These are phyloP conservation scores for Mizuhopecten yessoensis DNA, from an alignment of 1,140 invertebrate species.

Conservation along the genomic window DNA sequence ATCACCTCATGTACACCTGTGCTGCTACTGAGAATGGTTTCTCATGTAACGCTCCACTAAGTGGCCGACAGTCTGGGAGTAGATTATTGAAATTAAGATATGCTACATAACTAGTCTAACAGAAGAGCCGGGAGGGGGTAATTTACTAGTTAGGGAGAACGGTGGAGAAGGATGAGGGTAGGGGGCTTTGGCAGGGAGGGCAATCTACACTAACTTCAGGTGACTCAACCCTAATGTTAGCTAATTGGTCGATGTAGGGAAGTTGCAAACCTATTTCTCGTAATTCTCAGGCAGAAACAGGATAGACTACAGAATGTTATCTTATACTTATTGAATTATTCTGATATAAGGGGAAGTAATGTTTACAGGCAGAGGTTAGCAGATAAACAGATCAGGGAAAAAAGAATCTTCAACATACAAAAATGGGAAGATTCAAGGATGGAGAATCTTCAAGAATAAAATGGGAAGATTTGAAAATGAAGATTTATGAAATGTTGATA, in stretches of 20 bases:
- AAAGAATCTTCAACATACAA: not conserved
- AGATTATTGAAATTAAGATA: conserved; percentile 40
- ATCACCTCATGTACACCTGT: not conserved
- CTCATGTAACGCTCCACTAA: not conserved
- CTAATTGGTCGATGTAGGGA: not conserved
- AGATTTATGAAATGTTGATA: too few relatives aligned
- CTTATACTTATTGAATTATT: not conserved
- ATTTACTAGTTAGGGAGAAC: not conserved
- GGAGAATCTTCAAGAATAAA: too few relatives aligned
- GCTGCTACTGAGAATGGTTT: not conserved
- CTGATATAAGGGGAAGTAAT: not conserved
- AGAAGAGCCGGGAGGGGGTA: not conserved
- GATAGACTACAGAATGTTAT: not conserved
- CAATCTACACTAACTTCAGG: not conserved
- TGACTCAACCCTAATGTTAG: not conserved
- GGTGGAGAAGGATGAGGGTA: too few relatives aligned
- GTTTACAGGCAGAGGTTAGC: not conserved
- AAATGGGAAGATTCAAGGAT: not conserved
- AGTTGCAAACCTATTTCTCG: not conserved
- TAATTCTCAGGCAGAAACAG: not conserved
- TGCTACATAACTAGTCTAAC: not conserved
- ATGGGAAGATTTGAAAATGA: too few relatives aligned
- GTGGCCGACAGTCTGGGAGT: not conserved
- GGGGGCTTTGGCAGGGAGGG: not conserved
- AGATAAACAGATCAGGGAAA: not conserved